Base-by-base conservation (phyloP, 1,140 invertebrate species). In the Leptopilina boulardi region DNA sequence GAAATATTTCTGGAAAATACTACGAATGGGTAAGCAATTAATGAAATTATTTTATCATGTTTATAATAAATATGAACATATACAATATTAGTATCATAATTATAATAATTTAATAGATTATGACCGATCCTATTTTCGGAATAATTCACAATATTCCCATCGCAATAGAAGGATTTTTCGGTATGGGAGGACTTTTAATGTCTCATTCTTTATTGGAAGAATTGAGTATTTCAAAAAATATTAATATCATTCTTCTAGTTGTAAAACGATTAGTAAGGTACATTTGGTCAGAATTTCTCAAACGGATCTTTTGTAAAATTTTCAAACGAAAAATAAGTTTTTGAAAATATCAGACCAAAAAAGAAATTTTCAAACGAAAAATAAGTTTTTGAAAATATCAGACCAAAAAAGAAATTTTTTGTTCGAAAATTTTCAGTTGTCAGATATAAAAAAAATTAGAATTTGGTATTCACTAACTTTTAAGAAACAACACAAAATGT, bases 1-100 rank as follows among this genome's bases (percentile, higher is more conserved):
- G 84, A 2, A 70, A 79, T 0, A 71, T 83, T 1, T 87, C 86
- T 74, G 21, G 71, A 15, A 30, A 73, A 15, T 80, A 79, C 54
- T 54, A 83, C 0, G 85, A 87, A 80, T 15, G 72, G 30, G 87
- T 88, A 47, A 1, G 15, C 13, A 44, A 11, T 11, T 47, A n/a
- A n/a, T n/a, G 3, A 47, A 47, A 47, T 47, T 1, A 47, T 47
- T 13, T n/a, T 47, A 4, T 11, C 42, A 6, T 44, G 9, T 6
- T 3, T 6, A 15, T 44, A 44, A 44, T 44, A 44, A 44, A 11
- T n/a, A n/a, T n/a, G n/a, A n/a, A n/a, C n/a, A n/a, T n/a, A n/a
- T n/a, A n/a, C n/a, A n/a, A n/a, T n/a, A n/a, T n/a, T n/a, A n/a
- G n/a, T n/a, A n/a, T n/a, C 13, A 2, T 44, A 44, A 6, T 44